phyloP scores from a whole-genome alignment of 2,888 invertebrate species.

The Xanthorhoe spadicearia region DNA sequence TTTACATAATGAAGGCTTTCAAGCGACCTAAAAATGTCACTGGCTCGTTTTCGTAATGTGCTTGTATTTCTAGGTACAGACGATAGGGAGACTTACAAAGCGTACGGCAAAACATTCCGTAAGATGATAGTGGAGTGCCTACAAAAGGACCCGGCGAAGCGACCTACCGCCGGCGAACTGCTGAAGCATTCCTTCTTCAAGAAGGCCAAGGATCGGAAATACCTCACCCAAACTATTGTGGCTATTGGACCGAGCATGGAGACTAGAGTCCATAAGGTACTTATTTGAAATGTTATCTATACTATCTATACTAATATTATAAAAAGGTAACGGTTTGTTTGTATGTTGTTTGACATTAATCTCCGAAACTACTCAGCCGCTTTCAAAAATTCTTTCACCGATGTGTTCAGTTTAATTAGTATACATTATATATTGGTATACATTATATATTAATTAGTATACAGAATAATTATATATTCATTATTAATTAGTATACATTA shows the following conservation, averaged over 20 bases:
- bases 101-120: conserved; percentile 98
- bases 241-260: conserved; percentile 95
- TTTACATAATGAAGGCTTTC: neutral
- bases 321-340: too few relatives aligned
- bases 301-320: too few relatives aligned
- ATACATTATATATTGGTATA: too few relatives aligned
- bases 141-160: conserved; percentile 96
- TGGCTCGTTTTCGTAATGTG: neutral
- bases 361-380: too few relatives aligned
- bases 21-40: too few relatives aligned
- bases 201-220: conserved; percentile 97
- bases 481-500: too few relatives aligned
- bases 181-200: conserved; percentile 99
- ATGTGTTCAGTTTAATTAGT: too few relatives aligned
- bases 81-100: conserved; percentile 98
- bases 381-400: too few relatives aligned
- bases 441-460: too few relatives aligned
- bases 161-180: conserved; percentile 97
- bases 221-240: conserved; percentile 93
- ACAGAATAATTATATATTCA: too few relatives aligned
- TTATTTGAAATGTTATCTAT: too few relatives aligned
- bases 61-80: conserved; percentile 87
- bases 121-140: conserved; percentile 98
- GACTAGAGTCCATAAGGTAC: conserved; percentile 95
- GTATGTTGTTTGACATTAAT: too few relatives aligned